These are phyloP conservation scores for Dysdera silvatica DNA, from an alignment of 1,140 invertebrate species.

Conservation along the genomic window DNA sequence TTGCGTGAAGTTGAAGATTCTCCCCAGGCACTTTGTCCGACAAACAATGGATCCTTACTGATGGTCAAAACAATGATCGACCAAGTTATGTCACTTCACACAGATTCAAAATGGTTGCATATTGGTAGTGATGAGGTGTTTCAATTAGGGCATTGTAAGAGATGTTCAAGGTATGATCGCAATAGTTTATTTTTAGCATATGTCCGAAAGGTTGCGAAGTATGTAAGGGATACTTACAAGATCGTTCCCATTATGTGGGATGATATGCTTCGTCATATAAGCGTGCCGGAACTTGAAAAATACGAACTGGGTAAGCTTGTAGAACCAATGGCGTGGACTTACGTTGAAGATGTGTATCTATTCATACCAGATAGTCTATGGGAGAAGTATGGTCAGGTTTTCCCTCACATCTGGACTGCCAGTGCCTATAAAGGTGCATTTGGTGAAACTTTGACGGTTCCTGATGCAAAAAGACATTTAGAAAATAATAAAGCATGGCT, in stretches of 20 bases:
- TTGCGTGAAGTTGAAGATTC: conserved; percentile 67
- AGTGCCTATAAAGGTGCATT: conserved; percentile 77
- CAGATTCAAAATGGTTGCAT: conserved; percentile 47
- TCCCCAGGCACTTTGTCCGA: conserved; percentile 76
- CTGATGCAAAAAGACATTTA: conserved; percentile 55
- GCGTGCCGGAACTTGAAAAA: conserved; percentile 44
- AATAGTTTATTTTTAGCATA: conserved; percentile 62
- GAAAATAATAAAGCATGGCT: conserved; percentile 65
- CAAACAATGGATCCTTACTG: conserved; percentile 56
- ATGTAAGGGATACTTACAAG: conserved; percentile 42
- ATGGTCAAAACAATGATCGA: conserved; percentile 72
- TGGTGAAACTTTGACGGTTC: conserved; percentile 62
- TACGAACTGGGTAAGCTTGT: conserved; percentile 59
- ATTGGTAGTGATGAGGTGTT: conserved; percentile 57
- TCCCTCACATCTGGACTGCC: conserved; percentile 79
- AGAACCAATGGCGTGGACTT: conserved; percentile 69
- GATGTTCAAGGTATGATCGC: conserved; percentile 53
- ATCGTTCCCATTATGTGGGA: conserved; percentile 76
- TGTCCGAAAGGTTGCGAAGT: conserved; percentile 48
- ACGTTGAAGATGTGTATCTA: conserved; percentile 52
- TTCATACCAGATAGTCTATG: conserved; percentile 56
- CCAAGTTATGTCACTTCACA: conserved; percentile 59
- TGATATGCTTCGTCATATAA: conserved; percentile 76
- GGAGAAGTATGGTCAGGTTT: conserved; percentile 71
- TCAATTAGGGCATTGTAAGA: conserved; percentile 68